A percentile compares a stretch with the other conserved stretches of the same genome.
phyloP scores from a whole-genome alignment of 1,140 invertebrate species.

The Scylla paramamosain region DNA sequence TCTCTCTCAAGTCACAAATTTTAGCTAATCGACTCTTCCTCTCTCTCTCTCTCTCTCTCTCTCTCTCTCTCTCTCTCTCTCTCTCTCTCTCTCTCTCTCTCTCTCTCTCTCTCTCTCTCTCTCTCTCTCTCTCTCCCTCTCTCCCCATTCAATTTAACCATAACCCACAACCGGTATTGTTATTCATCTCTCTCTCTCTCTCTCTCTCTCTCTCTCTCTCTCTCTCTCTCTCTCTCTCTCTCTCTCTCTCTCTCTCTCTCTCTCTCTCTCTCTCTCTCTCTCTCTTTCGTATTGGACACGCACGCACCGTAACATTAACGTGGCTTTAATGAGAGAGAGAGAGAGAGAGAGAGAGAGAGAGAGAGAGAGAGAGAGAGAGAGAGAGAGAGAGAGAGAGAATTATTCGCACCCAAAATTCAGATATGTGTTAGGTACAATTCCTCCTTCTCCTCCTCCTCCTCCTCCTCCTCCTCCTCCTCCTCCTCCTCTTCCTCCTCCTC shows the following conservation, averaged over 20 bases:
- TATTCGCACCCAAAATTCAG: too few species aligned
- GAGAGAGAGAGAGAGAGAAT: constrained; percentile 4
- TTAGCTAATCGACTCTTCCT: background rate
- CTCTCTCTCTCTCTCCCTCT: constrained; percentile 45
- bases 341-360: constrained; percentile 52
- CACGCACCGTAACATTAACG: background rate
- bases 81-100: background rate
- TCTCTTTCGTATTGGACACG: background rate
- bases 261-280: background rate
- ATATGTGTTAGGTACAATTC: too few species aligned
- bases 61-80: background rate
- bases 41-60: constrained; percentile 12
- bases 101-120: constrained; percentile 19
- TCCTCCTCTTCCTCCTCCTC: background rate
- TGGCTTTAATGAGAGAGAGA: constrained; percentile 35
- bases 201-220: background rate
- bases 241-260: constrained; percentile 41
- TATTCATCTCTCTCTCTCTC: background rate
- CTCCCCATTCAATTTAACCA: background rate
- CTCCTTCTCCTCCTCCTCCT: too few species aligned
- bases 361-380: constrained; percentile 54
- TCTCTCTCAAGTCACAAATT: background rate
- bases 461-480: too few species aligned
- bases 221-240: constrained; percentile 31
- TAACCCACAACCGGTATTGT: background rate